Evolutionary conservation across 2,888 invertebrate species (phyloP).

Genomic region (Branchinecta sandiegonensis): DNA sequence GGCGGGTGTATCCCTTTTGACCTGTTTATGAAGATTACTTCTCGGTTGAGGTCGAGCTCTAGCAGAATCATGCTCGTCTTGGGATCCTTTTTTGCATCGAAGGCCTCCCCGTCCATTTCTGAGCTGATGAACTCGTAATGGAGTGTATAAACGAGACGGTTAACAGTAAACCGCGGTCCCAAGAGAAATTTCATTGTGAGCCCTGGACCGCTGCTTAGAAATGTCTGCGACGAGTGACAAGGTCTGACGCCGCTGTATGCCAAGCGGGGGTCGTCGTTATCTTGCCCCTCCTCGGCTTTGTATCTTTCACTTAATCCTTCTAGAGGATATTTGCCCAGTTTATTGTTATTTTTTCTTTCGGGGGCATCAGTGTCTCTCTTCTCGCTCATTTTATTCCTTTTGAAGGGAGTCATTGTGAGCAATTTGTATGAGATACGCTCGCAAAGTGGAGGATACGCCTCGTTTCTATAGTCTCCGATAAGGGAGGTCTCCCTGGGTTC

Average conservation of each 20-base stretch:
- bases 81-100: not conserved
- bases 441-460: not conserved
- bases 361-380: not conserved
- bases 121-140: not conserved
- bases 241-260: not conserved
- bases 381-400: not conserved
- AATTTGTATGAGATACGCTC: not conserved
- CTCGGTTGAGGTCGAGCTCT: not conserved
- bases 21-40: not conserved
- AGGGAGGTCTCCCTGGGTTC: not conserved
- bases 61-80: not conserved
- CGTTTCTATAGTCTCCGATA: not conserved
- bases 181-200: not conserved
- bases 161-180: not conserved
- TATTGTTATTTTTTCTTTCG: not conserved
- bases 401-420: not conserved
- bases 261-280: not conserved
- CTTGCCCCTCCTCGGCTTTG: too few species aligned
- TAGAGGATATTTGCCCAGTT: not conserved
- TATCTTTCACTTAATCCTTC: too few species aligned
- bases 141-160: not conserved
- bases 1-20: not conserved
- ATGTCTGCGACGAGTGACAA: not conserved
- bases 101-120: not conserved
- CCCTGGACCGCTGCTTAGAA: not conserved